Evolutionary conservation across 2,888 invertebrate species (phyloP), one percentile per base, ranked within the genome.

Genomic region (Octonoba sinensis): DNA sequence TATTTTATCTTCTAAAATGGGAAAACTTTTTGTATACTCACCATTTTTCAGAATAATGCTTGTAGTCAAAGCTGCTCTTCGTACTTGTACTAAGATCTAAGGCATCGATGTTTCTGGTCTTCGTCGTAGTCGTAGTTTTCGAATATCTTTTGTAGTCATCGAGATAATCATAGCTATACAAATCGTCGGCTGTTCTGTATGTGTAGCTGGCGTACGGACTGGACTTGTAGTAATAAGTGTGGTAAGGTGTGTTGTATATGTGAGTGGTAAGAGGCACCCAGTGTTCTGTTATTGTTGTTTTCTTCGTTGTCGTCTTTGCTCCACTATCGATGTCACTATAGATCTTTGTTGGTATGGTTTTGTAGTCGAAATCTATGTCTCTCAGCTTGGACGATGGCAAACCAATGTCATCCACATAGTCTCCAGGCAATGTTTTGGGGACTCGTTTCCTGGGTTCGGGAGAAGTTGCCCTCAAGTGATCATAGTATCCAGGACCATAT

Each of bases 191-290:
- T 56, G 74, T 82, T 22, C 75, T 74, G 59, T 82, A 82, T 0
- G 81, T 74, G 27, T 75, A 82, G 20, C 81, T 82, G 24, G 60
- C 54, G 69, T 44, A 56, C 3, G 79, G 79, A 12, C 62, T 64
- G 27, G 73, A 11, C 47, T 49, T 67, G 69, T 81, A 81, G 64
- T 75, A 70, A 16, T 75, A 75, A 11, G 72, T 67, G 51, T 75
- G 72, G 67, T 62, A 67, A 15, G 82, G 76, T 2, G 76, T 71
- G 56, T 66, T 51, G 44, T 82, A 82, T 36, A 82, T 46, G 56
- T 82, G 70, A 13, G 76, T 76, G 56, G 82, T 75, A 1, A 82
- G 72, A 3, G 82, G 82, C 20, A 82, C 82, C 82, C 82, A 82
- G 12, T 44, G 49, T 16, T 82, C 82, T 15, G 70, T 74, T 62